Percentiles rank a stretch among this genome's conserved stretches.
These are phyloP conservation scores for Papilio polyxenes DNA, from an alignment of 1,140 invertebrate species.

Conservation along the genomic window DNA sequence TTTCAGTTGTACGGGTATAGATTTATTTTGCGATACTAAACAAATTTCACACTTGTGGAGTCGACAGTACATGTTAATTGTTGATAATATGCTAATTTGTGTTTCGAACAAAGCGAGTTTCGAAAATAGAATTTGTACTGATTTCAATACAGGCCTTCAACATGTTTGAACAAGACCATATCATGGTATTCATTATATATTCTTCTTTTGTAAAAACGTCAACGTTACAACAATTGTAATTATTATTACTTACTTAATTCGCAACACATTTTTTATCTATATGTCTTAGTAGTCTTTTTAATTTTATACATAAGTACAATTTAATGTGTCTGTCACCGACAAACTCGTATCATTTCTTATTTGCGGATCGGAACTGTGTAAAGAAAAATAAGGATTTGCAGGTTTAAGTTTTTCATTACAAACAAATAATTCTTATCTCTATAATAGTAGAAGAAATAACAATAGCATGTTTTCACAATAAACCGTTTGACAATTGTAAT, in stretches of 20 bases:
- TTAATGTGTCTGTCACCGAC: too few species aligned
- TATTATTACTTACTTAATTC: neutral
- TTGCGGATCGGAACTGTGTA: too few species aligned
- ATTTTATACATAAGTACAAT: too few species aligned
- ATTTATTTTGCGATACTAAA: neutral
- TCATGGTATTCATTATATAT: neutral
- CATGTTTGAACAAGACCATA: neutral
- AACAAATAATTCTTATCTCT: too few species aligned
- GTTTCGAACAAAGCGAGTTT: neutral
- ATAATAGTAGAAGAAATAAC: too few species aligned
- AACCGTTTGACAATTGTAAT: too few species aligned
- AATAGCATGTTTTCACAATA: too few species aligned
- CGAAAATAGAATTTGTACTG: constrained; percentile 3
- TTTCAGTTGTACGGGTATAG: neutral
- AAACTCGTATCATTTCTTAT: too few species aligned
- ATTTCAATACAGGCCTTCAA: neutral
- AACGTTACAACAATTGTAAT: neutral
- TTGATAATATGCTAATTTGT: constrained; percentile 4
- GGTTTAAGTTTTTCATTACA: too few species aligned
- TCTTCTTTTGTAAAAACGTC: neutral
- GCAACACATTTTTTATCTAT: too few species aligned
- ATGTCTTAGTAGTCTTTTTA: too few species aligned
- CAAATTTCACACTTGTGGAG: neutral
- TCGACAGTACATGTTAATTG: neutral
- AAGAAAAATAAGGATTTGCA: too few species aligned